phyloP scores from a whole-genome alignment of 2,113 vertebrate genomes.

The Elanus axillaris region DNA sequence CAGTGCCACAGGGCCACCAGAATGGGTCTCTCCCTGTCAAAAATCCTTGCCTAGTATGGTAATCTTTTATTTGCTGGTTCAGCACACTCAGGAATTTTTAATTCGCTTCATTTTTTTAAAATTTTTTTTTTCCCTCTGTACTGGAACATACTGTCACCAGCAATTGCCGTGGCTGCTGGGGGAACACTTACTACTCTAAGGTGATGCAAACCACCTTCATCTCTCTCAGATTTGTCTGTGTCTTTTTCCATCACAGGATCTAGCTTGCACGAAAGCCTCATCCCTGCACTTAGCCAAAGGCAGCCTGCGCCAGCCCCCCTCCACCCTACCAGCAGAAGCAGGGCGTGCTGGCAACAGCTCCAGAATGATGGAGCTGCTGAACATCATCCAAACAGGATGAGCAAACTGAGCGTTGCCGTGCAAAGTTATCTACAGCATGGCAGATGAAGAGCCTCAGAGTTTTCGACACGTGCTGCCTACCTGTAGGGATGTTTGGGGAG shows the following conservation, averaged over 20 bases:
- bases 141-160: neutral
- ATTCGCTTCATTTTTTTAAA: neutral
- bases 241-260: neutral
- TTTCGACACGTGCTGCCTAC: too few relatives aligned
- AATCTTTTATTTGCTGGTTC: neutral
- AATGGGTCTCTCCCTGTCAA: neutral
- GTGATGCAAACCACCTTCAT: neutral
- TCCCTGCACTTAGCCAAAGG: neutral
- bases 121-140: too few relatives aligned
- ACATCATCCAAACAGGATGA: neutral
- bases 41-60: neutral
- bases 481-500: neutral
- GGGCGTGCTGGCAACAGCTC: neutral
- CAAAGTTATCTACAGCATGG: fast-evolving
- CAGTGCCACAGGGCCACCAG: neutral
- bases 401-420: neutral
- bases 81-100: neutral
- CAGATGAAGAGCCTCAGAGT: neutral
- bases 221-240: neutral
- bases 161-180: neutral
- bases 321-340: neutral
- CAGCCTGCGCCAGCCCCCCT: neutral
- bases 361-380: neutral
- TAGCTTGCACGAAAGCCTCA: neutral
- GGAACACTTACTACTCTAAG: neutral